These are phyloP conservation scores for Meleagris gallopavo DNA, from an alignment of 2,113 vertebrate species.

Conservation along the genomic window DNA sequence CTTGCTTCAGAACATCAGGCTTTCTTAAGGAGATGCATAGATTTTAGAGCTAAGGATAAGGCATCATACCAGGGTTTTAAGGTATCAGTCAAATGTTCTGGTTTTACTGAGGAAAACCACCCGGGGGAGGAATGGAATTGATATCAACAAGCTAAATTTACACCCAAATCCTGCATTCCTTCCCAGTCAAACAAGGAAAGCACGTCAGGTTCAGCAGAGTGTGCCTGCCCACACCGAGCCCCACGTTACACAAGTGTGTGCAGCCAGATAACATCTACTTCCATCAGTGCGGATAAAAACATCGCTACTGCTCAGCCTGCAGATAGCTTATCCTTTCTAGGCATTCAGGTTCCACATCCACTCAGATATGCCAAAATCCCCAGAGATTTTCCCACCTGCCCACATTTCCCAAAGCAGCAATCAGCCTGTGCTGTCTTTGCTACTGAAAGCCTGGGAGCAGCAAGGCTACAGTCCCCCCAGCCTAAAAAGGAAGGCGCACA, in stretches of 20 bases:
- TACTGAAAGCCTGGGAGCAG: neutral
- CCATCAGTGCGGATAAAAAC: neutral
- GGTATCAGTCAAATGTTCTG: neutral
- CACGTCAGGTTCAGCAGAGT: neutral
- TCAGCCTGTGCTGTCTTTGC: neutral
- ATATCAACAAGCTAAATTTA: conserved; percentile 20
- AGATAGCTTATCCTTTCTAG: conserved; percentile 25
- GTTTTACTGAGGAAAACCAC: neutral
- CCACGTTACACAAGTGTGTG: neutral
- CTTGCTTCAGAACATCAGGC: neutral
- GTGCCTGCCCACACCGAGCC: neutral
- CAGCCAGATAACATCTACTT: neutral
- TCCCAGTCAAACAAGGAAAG: neutral
- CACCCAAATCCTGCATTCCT: neutral
- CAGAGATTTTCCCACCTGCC: conserved; percentile 29
- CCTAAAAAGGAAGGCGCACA: neutral
- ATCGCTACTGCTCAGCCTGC: neutral
- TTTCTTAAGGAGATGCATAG: neutral
- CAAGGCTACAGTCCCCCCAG: neutral
- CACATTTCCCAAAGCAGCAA: conserved; percentile 2
- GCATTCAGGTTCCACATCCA: neutral
- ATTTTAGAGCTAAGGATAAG: neutral
- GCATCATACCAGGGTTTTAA: neutral
- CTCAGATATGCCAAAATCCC: neutral
- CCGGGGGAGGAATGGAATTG: neutral